phyloP scores from a whole-genome alignment of 2,888 invertebrate genomes.

The Agrotis segetum region DNA sequence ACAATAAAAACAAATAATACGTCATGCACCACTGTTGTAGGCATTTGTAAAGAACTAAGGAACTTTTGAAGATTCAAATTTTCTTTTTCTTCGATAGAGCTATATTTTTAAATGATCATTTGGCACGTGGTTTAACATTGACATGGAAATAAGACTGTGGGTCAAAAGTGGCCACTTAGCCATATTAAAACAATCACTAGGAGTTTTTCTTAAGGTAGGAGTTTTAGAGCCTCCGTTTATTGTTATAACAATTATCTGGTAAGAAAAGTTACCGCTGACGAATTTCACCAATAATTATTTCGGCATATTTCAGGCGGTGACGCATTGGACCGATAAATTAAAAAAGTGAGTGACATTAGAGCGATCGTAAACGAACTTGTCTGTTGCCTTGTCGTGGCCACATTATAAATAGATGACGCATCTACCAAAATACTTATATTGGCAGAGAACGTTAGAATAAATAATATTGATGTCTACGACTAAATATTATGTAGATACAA shows the following conservation, averaged over 20 bases:
- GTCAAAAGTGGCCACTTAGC: too few species aligned
- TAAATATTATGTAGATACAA: conserved; percentile 20
- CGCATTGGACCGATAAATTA: conserved; percentile 70
- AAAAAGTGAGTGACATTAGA: conserved; percentile 73
- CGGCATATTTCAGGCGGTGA: conserved; percentile 63
- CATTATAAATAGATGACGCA: conserved; percentile 84
- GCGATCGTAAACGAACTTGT: conserved; percentile 76
- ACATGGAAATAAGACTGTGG: too few species aligned
- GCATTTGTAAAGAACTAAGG: too few species aligned
- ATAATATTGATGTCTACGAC: conserved; percentile 35
- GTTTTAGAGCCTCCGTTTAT: too few species aligned
- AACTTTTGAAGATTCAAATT: too few species aligned
- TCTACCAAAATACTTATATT: conserved; percentile 79
- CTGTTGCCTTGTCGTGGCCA: conserved; percentile 75
- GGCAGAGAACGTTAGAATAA: conserved; percentile 69
- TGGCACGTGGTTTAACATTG: not conserved
- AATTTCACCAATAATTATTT: conserved; percentile 31
- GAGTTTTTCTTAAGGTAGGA: too few species aligned
- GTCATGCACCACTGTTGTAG: too few species aligned
- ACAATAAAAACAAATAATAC: not conserved
- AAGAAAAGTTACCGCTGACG: not conserved
- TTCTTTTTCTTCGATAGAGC: too few species aligned
- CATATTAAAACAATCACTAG: too few species aligned
- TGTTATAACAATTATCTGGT: not conserved
- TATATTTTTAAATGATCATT: not conserved